Evolutionary conservation across 2,113 vertebrate species (phyloP), one percentile per base, ranked within the genome.

Genomic region (Dromiciops gliroides): DNA sequence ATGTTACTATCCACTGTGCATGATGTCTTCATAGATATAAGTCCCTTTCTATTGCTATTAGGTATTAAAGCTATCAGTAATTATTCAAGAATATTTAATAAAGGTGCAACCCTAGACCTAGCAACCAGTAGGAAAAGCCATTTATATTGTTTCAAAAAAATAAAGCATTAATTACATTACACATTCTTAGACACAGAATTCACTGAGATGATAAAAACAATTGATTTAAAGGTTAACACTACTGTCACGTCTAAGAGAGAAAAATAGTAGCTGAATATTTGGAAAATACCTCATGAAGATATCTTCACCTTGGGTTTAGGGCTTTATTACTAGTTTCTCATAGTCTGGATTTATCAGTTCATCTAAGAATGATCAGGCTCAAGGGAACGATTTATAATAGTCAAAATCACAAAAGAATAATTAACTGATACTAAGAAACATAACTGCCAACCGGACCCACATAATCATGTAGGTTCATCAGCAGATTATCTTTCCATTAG

Each of bases 1-100:
- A 75, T 95, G 92, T 56, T 89, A 96, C 52, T 97, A 92, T 16
- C 93, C 67, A 47, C 83, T 94, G 28, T 93, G n/a, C 1, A 89
- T 0, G 56, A n/a, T 22, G 60, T 12, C 28, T 95, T 51, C 31
- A 52, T 47, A 93, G 48, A n/a, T 28, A 48, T 91, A 50, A 96
- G 10, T 26, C 14, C 89, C 93, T 50, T 94, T 93, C 90, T 4
- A 47, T 90, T 50, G 56, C 2, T 26, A 90, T 50, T 90, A 89
- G 91, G 23, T 2, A 53, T 47, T 88, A 25, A 56, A 49, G 52
- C 9, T 93, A 53, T 23, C 23, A 92, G 50, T 0, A 56, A 56
- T 89, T 9, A 92, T 51, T 96, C 92, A 94, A 50, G 28, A 51
- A 90, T 90, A 90, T 26, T 49, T 48, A 92, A 92, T 12, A 8